Base-by-base conservation (phyloP, 2,888 invertebrate species). In the Agrotis segetum region DNA sequence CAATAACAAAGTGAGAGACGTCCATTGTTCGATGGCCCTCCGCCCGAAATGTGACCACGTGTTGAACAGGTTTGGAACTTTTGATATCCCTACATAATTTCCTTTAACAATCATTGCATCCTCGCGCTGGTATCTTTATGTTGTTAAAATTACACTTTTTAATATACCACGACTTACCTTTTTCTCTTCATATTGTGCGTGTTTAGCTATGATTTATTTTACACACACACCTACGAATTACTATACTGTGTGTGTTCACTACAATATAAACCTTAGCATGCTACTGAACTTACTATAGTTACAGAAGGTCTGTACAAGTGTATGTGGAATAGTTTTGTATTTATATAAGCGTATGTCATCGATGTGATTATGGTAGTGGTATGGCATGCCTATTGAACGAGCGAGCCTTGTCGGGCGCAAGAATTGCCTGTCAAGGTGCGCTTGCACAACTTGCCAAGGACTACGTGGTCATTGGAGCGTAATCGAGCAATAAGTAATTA, bases 1-100 rank as follows among this genome's bases (percentile, higher is more conserved):
- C 91, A 92, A 93, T 93, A 93, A 94, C 93, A 93, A 92, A 93
- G 91, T 91, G 88, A 90, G 91, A 91, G 92, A 90, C 90, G 78
- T 89, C 90, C 90, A 94, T 94, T 95, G 94, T 94, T 86, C 89
- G 88, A 85, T 81, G 84, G 89, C 90, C 89, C 90, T 89, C 84
- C 73, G 79, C 67, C 79, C 76, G 61, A 88, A 86, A 88, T 87
- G 87, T 85, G 85, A 88, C 92, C 56, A 56, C 34, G 34, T 56
- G 56, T 56, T 56, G 34, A 56, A 56, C 56, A 56, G 56, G n/a
- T 56, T 56, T 56, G n/a, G 3, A 56, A 56, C 34, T 56, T n/a
- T 13, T 19, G 34, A 19, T 13, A 56, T 34, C 56, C 24, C 56
- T 56, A 56, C 1, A 56, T 13, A 34, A n/a, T 56, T 56, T 56